Evolutionary conservation across 2,888 invertebrate species (phyloP).

Genomic region (Cybosia mesomella): DNA sequence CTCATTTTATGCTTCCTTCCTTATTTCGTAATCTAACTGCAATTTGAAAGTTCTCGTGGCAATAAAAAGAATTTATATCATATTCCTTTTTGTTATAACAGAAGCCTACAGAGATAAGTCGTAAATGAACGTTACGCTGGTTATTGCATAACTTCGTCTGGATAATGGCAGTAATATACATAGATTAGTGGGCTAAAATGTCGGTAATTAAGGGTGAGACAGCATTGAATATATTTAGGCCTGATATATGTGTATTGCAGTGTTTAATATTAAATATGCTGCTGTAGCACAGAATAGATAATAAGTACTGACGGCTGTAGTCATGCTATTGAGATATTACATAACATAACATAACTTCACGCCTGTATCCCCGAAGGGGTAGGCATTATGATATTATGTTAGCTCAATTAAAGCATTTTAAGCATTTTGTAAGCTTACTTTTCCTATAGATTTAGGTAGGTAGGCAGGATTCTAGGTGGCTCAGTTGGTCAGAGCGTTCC

Average conservation of each 20-base stretch:
- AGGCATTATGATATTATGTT: too few species aligned
- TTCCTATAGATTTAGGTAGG: too few species aligned
- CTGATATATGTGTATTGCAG: not conserved
- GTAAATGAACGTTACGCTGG: conserved; percentile 17
- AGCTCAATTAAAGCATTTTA: too few species aligned
- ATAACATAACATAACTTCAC: too few species aligned
- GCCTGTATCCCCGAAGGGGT: too few species aligned
- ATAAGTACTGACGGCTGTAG: too few species aligned
- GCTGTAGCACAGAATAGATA: too few species aligned
- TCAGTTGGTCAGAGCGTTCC: too few species aligned
- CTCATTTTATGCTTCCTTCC: conserved; percentile 29
- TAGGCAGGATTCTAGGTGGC: too few species aligned
- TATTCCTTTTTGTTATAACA: conserved; percentile 28
- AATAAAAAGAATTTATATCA: conserved; percentile 45
- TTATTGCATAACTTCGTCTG: conserved; percentile 17
- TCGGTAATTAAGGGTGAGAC: conserved; percentile 15
- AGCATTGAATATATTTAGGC: conserved; percentile 4
- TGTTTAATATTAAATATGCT: not conserved
- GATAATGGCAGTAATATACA: conserved; percentile 21
- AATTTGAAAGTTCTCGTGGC: conserved; percentile 32
- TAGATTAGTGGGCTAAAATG: conserved; percentile 16
- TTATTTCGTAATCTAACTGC: conserved; percentile 32
- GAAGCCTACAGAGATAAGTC: conserved; percentile 9
- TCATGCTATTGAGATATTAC: too few species aligned
- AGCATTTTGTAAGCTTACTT: too few species aligned